Base-by-base conservation (phyloP, 2,888 invertebrate genomes). In the Hyposoter dolosus region DNA sequence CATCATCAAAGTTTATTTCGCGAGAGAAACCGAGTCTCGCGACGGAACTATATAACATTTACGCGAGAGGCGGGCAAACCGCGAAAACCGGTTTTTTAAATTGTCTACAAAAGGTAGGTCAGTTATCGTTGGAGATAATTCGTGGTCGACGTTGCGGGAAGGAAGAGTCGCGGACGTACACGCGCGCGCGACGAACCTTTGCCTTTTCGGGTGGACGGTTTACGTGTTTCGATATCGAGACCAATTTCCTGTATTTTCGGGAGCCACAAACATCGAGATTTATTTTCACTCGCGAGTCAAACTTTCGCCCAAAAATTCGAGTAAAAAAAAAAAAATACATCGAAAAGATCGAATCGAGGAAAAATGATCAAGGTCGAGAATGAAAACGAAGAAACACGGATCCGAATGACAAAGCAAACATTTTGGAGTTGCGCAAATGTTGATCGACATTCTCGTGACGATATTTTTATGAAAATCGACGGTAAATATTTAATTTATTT, bases 51-150 rank as follows among this genome's bases (percentile, higher is more conserved):
- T 47, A 60, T 17, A 65, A 50, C 47, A 45, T 79, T 69, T 60
- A 47, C 60, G 9, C 9, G 56, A 40, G 71, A 66, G 66, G 83
- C 45, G 81, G 76, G 75, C 75, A 65, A 76, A 84, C 80, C 71
- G 72, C 66, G 80, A 75, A 87, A 88, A 88, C 87, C 87, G 86
- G 88, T 87, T 88, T 87, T 87, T 80, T 81, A 87, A 88, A 88
- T 79, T 83, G 79, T 85, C 83, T 76, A 66, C 45, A 66, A 88
- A 82, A 83, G 88, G 87, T 87, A 88, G 88, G 88, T 88, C 88
- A 88, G 88, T 88, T 87, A 88, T 88, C 84, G 83, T 77, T 79
- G 68, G 77, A 86, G 83, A 88, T 88, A 87, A 86, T 85, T 84
- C 85, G 75, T 83, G 80, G 84, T 72, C 80, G 80, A 80, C 76